Conservation (phyloP, 2,797 vertebrate species). For the Eutrigla gurnardus region DNA sequence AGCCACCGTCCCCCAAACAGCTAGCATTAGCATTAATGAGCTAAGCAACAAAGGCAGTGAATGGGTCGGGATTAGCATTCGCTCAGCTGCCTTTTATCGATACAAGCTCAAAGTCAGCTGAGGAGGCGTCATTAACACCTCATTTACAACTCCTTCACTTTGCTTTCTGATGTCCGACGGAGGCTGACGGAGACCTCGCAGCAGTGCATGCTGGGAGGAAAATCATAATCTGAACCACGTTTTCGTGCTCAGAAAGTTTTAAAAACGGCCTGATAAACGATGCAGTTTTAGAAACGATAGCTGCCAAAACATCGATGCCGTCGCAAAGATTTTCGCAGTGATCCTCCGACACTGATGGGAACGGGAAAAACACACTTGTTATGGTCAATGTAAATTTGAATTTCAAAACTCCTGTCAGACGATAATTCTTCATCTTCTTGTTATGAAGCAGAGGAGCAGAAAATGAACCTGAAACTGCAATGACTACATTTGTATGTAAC, state of each 20-base stretch:
- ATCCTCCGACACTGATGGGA: too few relatives aligned
- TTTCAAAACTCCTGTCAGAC: neutral
- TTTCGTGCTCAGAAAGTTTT: neutral
- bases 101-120: slow-evolving; percentile 42
- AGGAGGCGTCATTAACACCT: slow-evolving; percentile 52
- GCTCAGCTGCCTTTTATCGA: slow-evolving; percentile 40
- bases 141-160: slow-evolving; percentile 47
- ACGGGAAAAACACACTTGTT: too few relatives aligned
- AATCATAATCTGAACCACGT: neutral
- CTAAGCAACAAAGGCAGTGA: slow-evolving; percentile 55
- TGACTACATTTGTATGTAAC: neutral
- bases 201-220: neutral
- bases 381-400: neutral
- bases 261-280: neutral
- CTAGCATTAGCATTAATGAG: slow-evolving; percentile 69
- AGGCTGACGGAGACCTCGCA: neutral
- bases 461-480: neutral
- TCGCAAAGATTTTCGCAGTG: neutral
- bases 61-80: slow-evolving; percentile 55
- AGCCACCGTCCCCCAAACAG: slow-evolving; percentile 48
- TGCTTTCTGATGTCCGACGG: slow-evolving; percentile 21
- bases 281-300: neutral
- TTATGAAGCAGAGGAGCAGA: neutral
- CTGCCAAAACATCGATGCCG: neutral
- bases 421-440: neutral